Evolutionary conservation across 2,797 vertebrate genomes (phyloP).

Genomic region (Enteromius trimaculatus): DNA sequence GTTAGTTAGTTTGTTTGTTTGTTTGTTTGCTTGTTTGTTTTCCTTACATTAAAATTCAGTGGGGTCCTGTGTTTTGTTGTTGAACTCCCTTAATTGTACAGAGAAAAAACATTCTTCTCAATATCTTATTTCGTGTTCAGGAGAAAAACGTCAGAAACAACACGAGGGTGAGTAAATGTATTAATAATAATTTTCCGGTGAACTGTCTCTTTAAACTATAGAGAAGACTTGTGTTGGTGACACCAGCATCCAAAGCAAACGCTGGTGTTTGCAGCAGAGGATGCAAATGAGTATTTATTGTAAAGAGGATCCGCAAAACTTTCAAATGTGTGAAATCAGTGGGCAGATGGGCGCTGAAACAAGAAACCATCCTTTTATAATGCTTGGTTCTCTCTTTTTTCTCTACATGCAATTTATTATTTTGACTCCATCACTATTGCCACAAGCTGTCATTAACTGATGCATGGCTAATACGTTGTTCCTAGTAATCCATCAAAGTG

Average conservation of each 20-base stretch:
- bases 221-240: neutral
- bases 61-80: neutral
- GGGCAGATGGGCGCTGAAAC: conserved; percentile 10
- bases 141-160: neutral
- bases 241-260: neutral
- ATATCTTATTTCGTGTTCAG: neutral
- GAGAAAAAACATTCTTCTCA: neutral
- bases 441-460: conserved; percentile 30
- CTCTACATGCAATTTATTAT: conserved; percentile 16
- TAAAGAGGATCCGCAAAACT: neutral
- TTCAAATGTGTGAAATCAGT: conserved; percentile 16
- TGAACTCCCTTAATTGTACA: neutral
- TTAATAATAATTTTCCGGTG: neutral
- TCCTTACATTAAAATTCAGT: neutral
- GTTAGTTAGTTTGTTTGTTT: too few species aligned
- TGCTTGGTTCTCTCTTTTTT: conserved; percentile 16
- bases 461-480: conserved; percentile 25
- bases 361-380: conserved; percentile 1
- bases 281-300: neutral
- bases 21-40: neutral
- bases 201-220: neutral
- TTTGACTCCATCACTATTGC: neutral
- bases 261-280: conserved; percentile 4
- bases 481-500: conserved; percentile 48
- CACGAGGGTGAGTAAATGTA: neutral